Evolutionary conservation across 2,797 vertebrate species (phyloP).

Genomic region (Trematomus bernacchii): DNA sequence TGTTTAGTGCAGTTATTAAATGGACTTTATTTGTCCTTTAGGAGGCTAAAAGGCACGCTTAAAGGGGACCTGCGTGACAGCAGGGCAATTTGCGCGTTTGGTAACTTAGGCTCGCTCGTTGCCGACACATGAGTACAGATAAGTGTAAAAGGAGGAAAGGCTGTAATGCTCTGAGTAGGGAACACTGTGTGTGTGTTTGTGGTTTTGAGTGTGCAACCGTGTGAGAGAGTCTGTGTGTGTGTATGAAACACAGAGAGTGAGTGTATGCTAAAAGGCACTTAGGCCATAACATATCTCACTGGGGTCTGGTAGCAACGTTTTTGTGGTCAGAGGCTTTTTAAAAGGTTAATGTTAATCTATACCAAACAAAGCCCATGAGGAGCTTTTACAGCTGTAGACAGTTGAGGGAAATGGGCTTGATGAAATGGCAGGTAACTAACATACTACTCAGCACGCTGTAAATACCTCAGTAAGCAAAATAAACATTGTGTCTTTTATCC

Average conservation of each 20-base stretch:
- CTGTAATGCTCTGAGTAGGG: constrained; percentile 76
- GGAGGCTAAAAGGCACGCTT: constrained; percentile 88
- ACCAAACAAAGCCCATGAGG: constrained; percentile 87
- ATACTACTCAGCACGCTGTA: constrained; percentile 73
- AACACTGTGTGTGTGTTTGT: constrained; percentile 55
- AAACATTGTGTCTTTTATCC: constrained; percentile 63
- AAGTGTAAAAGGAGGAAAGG: constrained; percentile 85
- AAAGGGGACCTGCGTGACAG: constrained; percentile 87
- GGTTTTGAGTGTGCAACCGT: constrained; percentile 31
- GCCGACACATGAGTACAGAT: constrained; percentile 83
- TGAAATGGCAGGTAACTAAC: constrained; percentile 86
- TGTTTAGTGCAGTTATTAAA: constrained; percentile 91
- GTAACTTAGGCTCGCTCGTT: constrained; percentile 83
- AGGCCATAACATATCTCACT: constrained; percentile 89
- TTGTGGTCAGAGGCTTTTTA: constrained; percentile 88
- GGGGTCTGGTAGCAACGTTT: constrained; percentile 83
- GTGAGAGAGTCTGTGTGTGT: constrained; percentile 36
- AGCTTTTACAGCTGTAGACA: constrained; percentile 87
- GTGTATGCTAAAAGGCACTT: constrained; percentile 87
- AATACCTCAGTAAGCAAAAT: constrained; percentile 80
- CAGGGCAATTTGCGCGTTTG: constrained; percentile 87
- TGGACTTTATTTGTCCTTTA: constrained; percentile 92
- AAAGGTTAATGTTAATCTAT: constrained; percentile 90
- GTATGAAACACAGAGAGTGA: constrained; percentile 66
- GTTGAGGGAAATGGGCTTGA: constrained; percentile 83